Percentiles rank a stretch among this genome's conserved stretches.
Evolutionary conservation across 2,797 vertebrate species (phyloP).

Genomic region (Thaleichthys pacificus): DNA sequence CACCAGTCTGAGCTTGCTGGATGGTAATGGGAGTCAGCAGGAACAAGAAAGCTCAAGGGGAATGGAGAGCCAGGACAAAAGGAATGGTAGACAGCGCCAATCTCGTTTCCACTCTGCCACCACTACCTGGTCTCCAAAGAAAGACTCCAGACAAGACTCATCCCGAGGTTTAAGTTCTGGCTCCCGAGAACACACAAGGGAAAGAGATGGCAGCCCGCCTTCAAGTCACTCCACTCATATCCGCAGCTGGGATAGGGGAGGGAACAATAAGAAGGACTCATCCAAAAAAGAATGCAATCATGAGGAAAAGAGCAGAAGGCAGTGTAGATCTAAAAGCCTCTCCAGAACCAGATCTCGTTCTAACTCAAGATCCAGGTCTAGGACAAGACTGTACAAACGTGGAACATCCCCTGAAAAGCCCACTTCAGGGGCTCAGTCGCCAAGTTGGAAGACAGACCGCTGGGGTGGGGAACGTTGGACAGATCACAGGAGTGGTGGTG

Average conservation of each 20-base stretch:
- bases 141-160: constrained; percentile 70
- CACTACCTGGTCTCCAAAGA: constrained; percentile 90
- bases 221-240: constrained; percentile 77
- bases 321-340: constrained; percentile 82
- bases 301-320: constrained; percentile 78
- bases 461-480: constrained; percentile 80
- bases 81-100: constrained; percentile 78
- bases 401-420: constrained; percentile 56
- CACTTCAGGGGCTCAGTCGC: constrained; percentile 77
- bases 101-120: constrained; percentile 95
- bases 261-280: constrained; percentile 1
- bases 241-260: constrained; percentile 76
- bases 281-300: constrained; percentile 61
- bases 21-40: constrained; percentile 52
- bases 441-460: constrained; percentile 81
- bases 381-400: constrained; percentile 71
- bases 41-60: constrained; percentile 18
- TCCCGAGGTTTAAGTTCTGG: constrained; percentile 78
- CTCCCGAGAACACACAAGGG: constrained; percentile 56
- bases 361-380: constrained; percentile 75
- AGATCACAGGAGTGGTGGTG: constrained; percentile 71
- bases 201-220: constrained; percentile 59
- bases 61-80: constrained; percentile 72
- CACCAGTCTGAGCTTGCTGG: constrained; percentile 46
- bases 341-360: constrained; percentile 81